Evolutionary conservation across 1,140 invertebrate genomes (phyloP), one percentile per base, ranked within the genome.

Genomic region (Drosophila cardini): DNA sequence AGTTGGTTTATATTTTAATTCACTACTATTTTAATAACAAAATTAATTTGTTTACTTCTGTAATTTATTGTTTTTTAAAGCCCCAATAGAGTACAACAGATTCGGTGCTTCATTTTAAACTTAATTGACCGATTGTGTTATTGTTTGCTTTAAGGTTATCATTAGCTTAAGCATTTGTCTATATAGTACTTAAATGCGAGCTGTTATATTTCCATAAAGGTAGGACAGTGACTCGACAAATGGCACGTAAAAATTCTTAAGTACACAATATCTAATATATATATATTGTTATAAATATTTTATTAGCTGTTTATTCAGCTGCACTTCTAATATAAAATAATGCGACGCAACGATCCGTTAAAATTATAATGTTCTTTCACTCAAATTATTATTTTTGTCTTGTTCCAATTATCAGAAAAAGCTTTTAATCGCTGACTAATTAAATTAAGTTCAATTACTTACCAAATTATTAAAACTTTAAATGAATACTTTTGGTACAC

Each of bases 81-180:
- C 3, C 2, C 21, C 21, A 3, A 18, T 2, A 43, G 55, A 5
- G 18, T 15, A 57, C 43, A 15, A 8, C n/a, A 57, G 7, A 3
- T 40, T 57, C 38, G 7, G 18, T 26, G 38, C 13, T 43, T 6
- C 0, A 11, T 21, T 21, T 36, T 8, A 2, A 18, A n/a, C 21
- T 1, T 18, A 26, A 11, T 18, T 32, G 4, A n/a, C 3, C 10
- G 13, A 21, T 16, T 42, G 9, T 16, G n/a, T 10, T 26, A 26
- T 36, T 50, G 7, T 21, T 26, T 40, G n/a, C 8, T 64, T 30
- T 13, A 10, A 40, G 6, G 5, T 38, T 52, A 53, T 55, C 50
- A 42, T 45, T n/a, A 32, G 38, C 11, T 30, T 10, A 43, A 43
- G 7, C 7, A 6, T 16, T 5, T 40, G 38, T 40, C n/a, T 40